Evolutionary conservation across 2,888 invertebrate species (phyloP), one percentile per base, ranked within the genome.

Genomic region (Salticus scenicus): DNA sequence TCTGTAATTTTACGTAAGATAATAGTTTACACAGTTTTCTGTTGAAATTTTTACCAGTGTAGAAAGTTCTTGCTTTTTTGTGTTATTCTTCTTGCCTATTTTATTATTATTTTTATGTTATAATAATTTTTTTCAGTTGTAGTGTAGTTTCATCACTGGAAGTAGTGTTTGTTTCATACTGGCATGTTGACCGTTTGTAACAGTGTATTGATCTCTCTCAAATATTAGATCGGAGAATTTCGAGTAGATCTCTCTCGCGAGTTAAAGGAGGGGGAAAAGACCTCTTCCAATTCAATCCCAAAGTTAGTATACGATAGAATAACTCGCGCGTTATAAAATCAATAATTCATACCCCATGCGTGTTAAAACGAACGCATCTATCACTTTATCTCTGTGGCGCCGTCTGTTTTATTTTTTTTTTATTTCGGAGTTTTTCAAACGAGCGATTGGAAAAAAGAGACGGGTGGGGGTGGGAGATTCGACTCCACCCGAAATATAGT

Each of bases 381-480:
- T 70, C 70, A 70, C 20, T 70, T 70, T 70, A 42, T 70, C 70
- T 28, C 27, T 24, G n/a, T 5, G 70, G 70, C 70, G 70, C 70
- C 70, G 70, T 67, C 33, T 37, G 67, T 67, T 67, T 67, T 67
- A 37, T 57, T 57, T 57, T 57, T 57, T 47, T 47, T 47, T 12
- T 57, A n/a, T 57, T 57, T 57, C 12, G 4, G 24, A 57, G 20
- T 57, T 57, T 57, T 57, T 57, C 57, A 57, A 57, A 57, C 57
- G 57, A 57, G 24, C 57, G 57, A 57, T 57, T 57, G 57, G 24
- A 57, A 47, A 57, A 57, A n/a, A n/a, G n/a, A n/a, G n/a, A n/a
- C n/a, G n/a, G n/a, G n/a, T n/a, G 47, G 47, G 47, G 47, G 47
- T 47, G 17, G 57, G 24, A 24, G 17, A 14, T 17, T 37, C 37